These are phyloP conservation scores for Pyrrhia umbra DNA, from an alignment of 2,888 invertebrate species.

Conservation along the genomic window DNA sequence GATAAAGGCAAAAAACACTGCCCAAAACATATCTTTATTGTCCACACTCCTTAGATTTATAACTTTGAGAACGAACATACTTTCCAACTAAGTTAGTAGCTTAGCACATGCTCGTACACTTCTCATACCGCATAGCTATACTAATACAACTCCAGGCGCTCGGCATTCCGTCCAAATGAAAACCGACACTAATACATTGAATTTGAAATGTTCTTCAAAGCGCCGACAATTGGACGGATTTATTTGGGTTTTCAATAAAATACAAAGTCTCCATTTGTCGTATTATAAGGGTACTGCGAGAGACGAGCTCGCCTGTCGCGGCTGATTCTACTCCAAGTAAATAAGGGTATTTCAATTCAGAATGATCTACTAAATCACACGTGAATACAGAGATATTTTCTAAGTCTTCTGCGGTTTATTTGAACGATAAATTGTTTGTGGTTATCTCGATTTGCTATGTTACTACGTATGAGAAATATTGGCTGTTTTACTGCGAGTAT, in stretches of 20 bases:
- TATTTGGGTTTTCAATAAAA: constrained; percentile 46
- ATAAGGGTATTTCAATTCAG: constrained; percentile 29
- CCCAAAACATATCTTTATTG: too few relatives aligned
- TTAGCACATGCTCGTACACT: neutral
- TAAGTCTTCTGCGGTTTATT: constrained; percentile 10
- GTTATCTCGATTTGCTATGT: neutral
- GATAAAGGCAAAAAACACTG: too few relatives aligned
- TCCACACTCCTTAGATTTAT: too few relatives aligned
- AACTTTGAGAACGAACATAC: too few relatives aligned
- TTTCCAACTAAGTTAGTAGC: too few relatives aligned
- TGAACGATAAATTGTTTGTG: constrained; percentile 1
- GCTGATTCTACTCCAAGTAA: constrained; percentile 26
- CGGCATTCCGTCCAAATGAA: neutral
- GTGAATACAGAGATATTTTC: constrained; percentile 24
- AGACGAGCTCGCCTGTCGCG: constrained; percentile 13
- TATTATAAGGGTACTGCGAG: neutral
- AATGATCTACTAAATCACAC: constrained; percentile 41
- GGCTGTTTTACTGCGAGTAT: too few relatives aligned
- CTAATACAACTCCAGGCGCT: neutral
- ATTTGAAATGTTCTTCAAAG: neutral
- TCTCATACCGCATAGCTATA: neutral
- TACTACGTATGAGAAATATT: neutral
- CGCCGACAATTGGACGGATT: constrained; percentile 7
- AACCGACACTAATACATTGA: constrained; percentile 7
- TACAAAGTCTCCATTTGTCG: constrained; percentile 21